phyloP scores from a whole-genome alignment of 2,797 vertebrate species.

The Sarcophilus harrisii region DNA sequence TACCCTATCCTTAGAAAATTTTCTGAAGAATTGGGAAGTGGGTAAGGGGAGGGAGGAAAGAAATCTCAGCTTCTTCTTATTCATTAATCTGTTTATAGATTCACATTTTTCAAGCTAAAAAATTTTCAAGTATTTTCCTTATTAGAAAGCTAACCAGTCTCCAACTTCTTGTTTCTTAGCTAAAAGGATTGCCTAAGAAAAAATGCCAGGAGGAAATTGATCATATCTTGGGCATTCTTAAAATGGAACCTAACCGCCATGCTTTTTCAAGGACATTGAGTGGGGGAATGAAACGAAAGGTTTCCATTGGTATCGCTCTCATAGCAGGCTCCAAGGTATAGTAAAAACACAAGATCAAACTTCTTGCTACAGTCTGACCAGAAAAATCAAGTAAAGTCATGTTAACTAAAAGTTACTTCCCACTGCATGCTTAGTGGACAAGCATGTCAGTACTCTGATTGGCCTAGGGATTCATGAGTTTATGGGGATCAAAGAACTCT shows the following conservation, averaged over 20 bases:
- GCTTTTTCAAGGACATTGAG: conserved; percentile 92
- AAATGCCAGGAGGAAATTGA: conserved; percentile 93
- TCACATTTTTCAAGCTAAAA: background rate
- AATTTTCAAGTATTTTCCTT: background rate
- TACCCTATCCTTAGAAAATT: background rate
- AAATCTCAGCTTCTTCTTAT: background rate
- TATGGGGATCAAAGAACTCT: background rate
- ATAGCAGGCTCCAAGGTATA: conserved; percentile 96
- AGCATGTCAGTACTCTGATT: background rate
- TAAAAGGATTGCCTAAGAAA: conserved; percentile 92
- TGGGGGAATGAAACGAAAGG: conserved; percentile 95
- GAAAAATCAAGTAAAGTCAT: background rate
- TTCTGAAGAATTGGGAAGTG: background rate
- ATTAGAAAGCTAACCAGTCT: background rate
- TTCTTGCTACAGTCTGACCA: background rate
- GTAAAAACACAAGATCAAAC: background rate
- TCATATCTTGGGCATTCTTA: conserved; percentile 90
- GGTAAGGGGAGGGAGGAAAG: fast-evolving
- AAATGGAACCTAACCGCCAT: conserved; percentile 91
- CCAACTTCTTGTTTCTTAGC: conserved; percentile 80
- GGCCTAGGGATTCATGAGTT: background rate
- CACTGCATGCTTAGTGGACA: background rate
- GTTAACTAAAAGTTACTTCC: background rate
- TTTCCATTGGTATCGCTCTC: conserved; percentile 97
- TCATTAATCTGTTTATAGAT: background rate